Conservation (phyloP, 1,140 invertebrate genomes). For the Chlorops oryzae region DNA sequence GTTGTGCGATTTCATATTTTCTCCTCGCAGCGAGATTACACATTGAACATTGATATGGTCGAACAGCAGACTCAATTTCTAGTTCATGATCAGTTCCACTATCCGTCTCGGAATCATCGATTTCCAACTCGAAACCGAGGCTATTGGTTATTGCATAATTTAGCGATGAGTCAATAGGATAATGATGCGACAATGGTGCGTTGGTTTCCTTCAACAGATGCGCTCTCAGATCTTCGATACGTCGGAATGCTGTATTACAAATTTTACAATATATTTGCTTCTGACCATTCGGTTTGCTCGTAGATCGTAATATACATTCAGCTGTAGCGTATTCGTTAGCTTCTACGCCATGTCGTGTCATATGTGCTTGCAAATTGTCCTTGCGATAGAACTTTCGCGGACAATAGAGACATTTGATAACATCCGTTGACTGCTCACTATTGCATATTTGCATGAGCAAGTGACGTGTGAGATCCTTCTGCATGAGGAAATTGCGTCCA, state of each 20-base stretch:
- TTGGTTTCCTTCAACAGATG: conserved; percentile 19
- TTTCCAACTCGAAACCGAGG: conserved; percentile 32
- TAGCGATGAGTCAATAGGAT: conserved; percentile 20
- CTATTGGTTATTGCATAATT: conserved; percentile 43
- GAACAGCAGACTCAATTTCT: too few species aligned
- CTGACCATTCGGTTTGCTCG: conserved; percentile 25
- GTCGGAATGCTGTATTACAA: conserved; percentile 24
- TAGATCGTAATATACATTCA: conserved; percentile 26
- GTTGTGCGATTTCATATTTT: conserved; percentile 34
- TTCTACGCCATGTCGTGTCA: conserved; percentile 31
- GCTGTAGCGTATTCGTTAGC: conserved; percentile 27
- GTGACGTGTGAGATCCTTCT: conserved; percentile 51
- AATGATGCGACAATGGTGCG: conserved; percentile 1
- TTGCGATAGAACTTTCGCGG: conserved; percentile 52
- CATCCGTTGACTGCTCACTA: too few species aligned
- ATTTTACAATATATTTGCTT: conserved; percentile 33
- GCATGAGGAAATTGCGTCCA: conserved; percentile 49
- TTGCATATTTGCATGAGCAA: conserved; percentile 48
- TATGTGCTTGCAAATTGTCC: conserved; percentile 45
- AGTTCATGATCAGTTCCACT: conserved; percentile 16
- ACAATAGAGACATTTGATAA: conserved; percentile 51
- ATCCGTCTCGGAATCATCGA: conserved; percentile 42
- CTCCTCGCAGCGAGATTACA: conserved; percentile 48
- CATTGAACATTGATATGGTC: conserved; percentile 50
- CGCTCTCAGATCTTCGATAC: conserved; percentile 21